Base-by-base conservation (phyloP, 2,888 invertebrate species). In the Pseudeuparius sepicola region DNA sequence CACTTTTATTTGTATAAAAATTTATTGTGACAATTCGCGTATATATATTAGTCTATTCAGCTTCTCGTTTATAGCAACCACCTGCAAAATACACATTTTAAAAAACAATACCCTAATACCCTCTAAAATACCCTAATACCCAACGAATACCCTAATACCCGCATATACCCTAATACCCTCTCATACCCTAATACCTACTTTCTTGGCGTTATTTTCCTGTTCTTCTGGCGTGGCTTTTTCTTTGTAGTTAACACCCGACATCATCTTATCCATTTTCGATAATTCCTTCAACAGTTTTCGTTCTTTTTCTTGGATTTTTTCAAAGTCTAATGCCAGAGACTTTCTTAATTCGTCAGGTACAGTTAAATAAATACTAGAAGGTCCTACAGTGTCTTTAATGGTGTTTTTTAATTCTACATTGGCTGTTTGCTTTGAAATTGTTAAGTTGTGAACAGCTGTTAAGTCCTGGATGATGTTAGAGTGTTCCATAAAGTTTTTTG, bases 251-350 rank as follows among this genome's bases (percentile, higher is more conserved):
- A n/a, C n/a, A n/a, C 48, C 49, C 1, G 48, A 46, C 6, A 55
- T 50, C 45, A 55, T 53, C 26, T 48, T 49, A 23, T 49, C 49
- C 39, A 63, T 42, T 44, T 58, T 62, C 14, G 49, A 51, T 31
- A 64, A 42, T 41, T 63, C 60, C 25, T 49, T 52, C 10, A 47
- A 13, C 24, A 64, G 39, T 47, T 61, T 63, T 23, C 44, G 46
- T 39, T 51, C 53, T 37, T 59, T 61, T 43, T 44, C 49, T 17
- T 52, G 47, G 34, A 60, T 45, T 47, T 57, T 56, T 4, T 46
- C 42, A 20, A 47, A 32, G 46, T 61, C 57, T 20, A 56, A 36
- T 23, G 51, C 46, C 16, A 60, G 38, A 4, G 47, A 34, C 25
- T 44, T 46, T 36, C 38, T 48, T 27, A 56, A 27, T 24, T 60